Conservation (phyloP, 1,140 invertebrate genomes). For the Leucophenga varia region DNA sequence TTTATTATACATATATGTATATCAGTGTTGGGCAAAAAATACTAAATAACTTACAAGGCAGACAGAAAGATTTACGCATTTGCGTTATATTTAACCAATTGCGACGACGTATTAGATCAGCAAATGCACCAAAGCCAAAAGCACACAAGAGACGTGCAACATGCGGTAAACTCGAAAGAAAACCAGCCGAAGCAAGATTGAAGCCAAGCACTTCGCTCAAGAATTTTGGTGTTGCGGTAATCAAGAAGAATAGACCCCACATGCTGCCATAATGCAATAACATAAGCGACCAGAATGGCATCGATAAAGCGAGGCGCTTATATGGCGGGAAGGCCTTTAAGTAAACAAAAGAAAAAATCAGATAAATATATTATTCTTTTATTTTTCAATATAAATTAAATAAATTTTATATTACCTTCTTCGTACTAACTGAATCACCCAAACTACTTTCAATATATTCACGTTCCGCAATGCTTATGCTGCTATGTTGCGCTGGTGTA, state of each 20-base stretch:
- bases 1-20: too few species aligned
- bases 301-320: slow-evolving; percentile 62
- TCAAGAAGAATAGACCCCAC: slow-evolving; percentile 79
- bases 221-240: slow-evolving; percentile 87
- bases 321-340: slow-evolving; percentile 62
- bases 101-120: slow-evolving; percentile 65
- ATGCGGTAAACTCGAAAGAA: slow-evolving; percentile 71
- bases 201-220: slow-evolving; percentile 79
- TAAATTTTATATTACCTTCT: slow-evolving; percentile 34
- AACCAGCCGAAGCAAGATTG: slow-evolving; percentile 71
- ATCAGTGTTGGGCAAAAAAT: too few species aligned
- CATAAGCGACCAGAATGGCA: slow-evolving; percentile 68
- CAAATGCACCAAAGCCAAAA: slow-evolving; percentile 67
- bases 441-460: slow-evolving; percentile 70
- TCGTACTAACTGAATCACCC: slow-evolving; percentile 50
- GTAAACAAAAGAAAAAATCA: not conserved
- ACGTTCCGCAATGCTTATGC: slow-evolving; percentile 75
- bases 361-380: slow-evolving; percentile 7
- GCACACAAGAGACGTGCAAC: slow-evolving; percentile 66
- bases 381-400: slow-evolving; percentile 2
- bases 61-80: slow-evolving; percentile 71
- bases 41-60: slow-evolving; percentile 69
- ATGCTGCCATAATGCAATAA: slow-evolving; percentile 74
- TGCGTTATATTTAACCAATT: slow-evolving; percentile 61
- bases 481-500: slow-evolving; percentile 71